These are phyloP conservation scores for Stomatorhinus walkeri DNA, from an alignment of 2,797 vertebrate genomes.

Conservation along the genomic window DNA sequence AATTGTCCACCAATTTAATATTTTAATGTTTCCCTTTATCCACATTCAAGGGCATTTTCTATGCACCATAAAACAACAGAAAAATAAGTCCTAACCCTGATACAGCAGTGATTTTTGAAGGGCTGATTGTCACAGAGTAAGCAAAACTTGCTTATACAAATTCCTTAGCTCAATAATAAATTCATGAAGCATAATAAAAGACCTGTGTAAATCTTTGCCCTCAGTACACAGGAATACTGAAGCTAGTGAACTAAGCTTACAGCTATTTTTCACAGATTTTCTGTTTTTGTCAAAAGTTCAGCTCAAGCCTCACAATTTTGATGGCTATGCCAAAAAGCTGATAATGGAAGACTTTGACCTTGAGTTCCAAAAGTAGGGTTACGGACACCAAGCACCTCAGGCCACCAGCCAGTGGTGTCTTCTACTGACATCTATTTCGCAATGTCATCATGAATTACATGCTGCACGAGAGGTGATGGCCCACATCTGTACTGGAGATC, in stretches of 20 bases:
- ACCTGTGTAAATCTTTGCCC: background rate
- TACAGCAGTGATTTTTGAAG: background rate
- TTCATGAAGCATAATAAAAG: background rate
- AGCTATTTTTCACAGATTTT: background rate
- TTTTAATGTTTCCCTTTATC: background rate
- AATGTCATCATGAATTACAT: background rate
- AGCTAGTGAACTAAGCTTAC: background rate
- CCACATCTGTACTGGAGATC: background rate
- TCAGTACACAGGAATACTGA: background rate
- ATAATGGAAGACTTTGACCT: conserved; percentile 9
- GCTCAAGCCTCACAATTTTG: background rate
- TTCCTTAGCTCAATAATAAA: conserved; percentile 3
- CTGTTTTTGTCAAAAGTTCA: background rate
- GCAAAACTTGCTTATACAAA: background rate
- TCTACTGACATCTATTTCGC: background rate
- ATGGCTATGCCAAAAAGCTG: background rate
- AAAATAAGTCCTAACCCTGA: background rate
- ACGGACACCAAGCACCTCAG: background rate
- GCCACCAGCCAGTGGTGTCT: background rate
- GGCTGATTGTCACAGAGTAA: background rate
- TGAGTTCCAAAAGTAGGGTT: background rate
- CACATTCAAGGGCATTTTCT: background rate
- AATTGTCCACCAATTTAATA: background rate
- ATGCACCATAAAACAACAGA: background rate
- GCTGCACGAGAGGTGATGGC: background rate